These are phyloP conservation scores for Microchirus variegatus DNA, from an alignment of 2,797 vertebrate species.

Conservation along the genomic window DNA sequence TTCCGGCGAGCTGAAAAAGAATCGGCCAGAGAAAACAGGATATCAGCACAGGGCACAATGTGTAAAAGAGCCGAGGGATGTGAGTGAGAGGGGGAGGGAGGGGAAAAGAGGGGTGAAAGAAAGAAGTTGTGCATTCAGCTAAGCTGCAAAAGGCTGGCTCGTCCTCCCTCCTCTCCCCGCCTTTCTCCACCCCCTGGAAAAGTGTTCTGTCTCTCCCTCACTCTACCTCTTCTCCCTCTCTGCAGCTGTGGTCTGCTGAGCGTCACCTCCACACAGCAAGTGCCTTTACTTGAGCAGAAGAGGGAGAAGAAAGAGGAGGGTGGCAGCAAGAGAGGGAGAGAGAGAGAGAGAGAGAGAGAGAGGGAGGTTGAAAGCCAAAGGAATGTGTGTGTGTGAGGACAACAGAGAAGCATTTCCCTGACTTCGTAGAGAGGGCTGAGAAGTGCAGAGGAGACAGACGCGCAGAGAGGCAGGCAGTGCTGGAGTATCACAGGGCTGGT, in stretches of 20 bases:
- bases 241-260: slow-evolving; percentile 79
- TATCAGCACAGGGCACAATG: slow-evolving; percentile 53
- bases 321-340: slow-evolving; percentile 19
- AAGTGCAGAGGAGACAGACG: slow-evolving; percentile 40
- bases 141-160: slow-evolving; percentile 67
- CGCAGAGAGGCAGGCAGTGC: slow-evolving; percentile 33
- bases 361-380: slow-evolving; percentile 24
- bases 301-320: slow-evolving; percentile 63
- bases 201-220: slow-evolving; percentile 44
- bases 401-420: slow-evolving; percentile 51
- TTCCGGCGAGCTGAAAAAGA: slow-evolving; percentile 38
- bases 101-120: slow-evolving; percentile 44
- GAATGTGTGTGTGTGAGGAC: slow-evolving; percentile 48
- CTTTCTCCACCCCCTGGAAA: slow-evolving; percentile 68
- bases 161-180: slow-evolving; percentile 31
- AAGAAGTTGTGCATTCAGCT: slow-evolving; percentile 78
- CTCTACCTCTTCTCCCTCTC: slow-evolving; percentile 58
- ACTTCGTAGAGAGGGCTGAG: slow-evolving; percentile 49
- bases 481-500: slow-evolving; percentile 43
- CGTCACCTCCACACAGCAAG: slow-evolving; percentile 77
- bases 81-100: neutral
- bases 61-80: slow-evolving; percentile 37
- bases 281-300: slow-evolving; percentile 77
- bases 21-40: slow-evolving; percentile 49
- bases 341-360: slow-evolving; percentile 5